Base-by-base conservation (phyloP, 2,888 invertebrate species). In the Cacoxenus indagator region DNA sequence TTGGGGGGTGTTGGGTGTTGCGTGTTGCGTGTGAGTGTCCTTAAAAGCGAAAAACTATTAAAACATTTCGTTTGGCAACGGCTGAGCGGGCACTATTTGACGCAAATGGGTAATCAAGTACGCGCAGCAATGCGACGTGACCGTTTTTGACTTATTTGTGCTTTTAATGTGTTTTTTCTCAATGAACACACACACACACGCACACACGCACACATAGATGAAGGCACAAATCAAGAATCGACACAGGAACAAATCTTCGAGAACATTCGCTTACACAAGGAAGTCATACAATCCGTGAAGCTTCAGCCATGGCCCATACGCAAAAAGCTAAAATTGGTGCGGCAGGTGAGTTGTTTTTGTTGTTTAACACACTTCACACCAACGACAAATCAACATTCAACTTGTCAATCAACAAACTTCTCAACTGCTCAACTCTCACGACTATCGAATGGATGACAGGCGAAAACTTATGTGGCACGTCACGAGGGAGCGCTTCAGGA, bases 401-500 rank as follows among this genome's bases (percentile, higher is more conserved):
- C 24, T 57, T 66, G 37, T 14, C 66, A 31, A 66, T 57, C 73
- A 81, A 76, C 74, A 72, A 70, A 78, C 70, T 67, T n/a, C 45
- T 69, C 66, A 3, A 11, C 19, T 68, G 65, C 17, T 48, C 19
- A 14, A 4, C 27, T 8, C 27, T 59, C 19, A 19, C 17, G 37
- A 1, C 54, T 72, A 11, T 54, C 43, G 69, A 69, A 8, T 8
- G 9, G 73, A 83, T 77, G 83, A 84, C 76, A 94, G 90, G 96
- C 97, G 0, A 96, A 96, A 87, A 91, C 91, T 24, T 97, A 96
- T 87, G 93, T 97, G 59, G 94, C 95, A 78, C 91, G 93, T 59
- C 96, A 97, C 86, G 96, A 97, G 87, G 97, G 97, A 0, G 95
- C 94, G 78, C 90, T 97, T 65, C 96, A 96, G 85, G 95, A 96